Base-by-base conservation (phyloP, 2,113 vertebrate species). In the Siniperca knerii region DNA sequence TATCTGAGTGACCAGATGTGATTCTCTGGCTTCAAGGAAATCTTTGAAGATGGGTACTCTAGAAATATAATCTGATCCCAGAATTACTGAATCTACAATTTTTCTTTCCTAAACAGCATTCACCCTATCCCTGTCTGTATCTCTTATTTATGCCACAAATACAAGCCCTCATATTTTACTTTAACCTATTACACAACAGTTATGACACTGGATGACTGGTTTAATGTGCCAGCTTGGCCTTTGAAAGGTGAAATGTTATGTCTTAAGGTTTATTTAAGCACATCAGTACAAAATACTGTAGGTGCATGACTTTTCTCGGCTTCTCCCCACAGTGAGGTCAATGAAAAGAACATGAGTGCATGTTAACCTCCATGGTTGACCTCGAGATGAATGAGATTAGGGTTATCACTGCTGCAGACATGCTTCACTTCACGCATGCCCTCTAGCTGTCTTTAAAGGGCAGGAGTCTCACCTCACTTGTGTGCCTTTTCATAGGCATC, bases 351-450 rank as follows among this genome's bases (percentile, higher is more conserved):
- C 76, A 64, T n/a, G 23, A 72, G 52, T 2, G 37, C 10, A 8
- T 54, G 68, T 33, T 55, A 50, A 77, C 44, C 48, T 71, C 25
- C 40, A 4, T 4, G 42, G 8, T 46, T 44, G 72, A 86, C 60
- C 69, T 85, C 8, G 1, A 77, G 72, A 79, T 73, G n/a, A 50
- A 77, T 65, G 66, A 60, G 10, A 89, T 85, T n/a, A 33, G 0
- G 62, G 7, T 48, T 37, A 48, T 74, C 66, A 35, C 10, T 13
- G 25, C 8, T 12, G 8, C 55, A 1, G 67, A 75, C 46, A 68
- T 29, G 71, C 72, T 50, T 64, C 20, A 54, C 64, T 75, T 62
- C 64, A 40, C 75, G 61, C 52, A 0, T 68, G 69, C 69, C 72
- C 78, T 66, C 67, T 40, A 6, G 77, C 73, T 13, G 67, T 68